phyloP scores from a whole-genome alignment of 2,113 vertebrate genomes.

The Phaethon lepturus region DNA sequence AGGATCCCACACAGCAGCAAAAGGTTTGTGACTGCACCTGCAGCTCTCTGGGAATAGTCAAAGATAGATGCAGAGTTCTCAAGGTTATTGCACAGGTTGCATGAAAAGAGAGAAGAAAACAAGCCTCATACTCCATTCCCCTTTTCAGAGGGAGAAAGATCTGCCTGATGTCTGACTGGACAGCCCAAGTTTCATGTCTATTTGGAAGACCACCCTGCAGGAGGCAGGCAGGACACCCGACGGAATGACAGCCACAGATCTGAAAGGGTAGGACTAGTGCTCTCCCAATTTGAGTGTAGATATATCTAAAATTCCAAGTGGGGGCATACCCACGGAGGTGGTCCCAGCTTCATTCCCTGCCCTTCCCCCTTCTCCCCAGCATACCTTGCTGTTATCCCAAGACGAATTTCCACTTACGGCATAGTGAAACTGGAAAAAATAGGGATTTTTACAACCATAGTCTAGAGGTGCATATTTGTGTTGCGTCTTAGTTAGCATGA shows the following conservation, averaged over 20 bases:
- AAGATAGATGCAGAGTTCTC: not conserved
- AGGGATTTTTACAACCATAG: not conserved
- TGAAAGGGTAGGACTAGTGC: not conserved
- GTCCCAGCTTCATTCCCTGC: not conserved
- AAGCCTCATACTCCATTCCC: not conserved
- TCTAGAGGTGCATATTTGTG: not conserved
- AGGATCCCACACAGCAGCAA: not conserved
- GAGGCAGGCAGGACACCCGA: not conserved
- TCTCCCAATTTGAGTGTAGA: fast-evolving
- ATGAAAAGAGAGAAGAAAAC: not conserved
- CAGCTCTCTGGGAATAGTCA: not conserved
- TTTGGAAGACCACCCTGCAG: not conserved
- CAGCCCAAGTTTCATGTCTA: not conserved
- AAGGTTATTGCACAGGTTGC: not conserved
- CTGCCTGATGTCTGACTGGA: not conserved
- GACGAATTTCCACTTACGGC: not conserved
- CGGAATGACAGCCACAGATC: not conserved
- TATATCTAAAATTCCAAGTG: not conserved
- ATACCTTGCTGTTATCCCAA: not conserved
- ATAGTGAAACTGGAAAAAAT: not conserved
- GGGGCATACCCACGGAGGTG: not conserved
- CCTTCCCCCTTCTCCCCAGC: not conserved
- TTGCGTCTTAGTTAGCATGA: not conserved
- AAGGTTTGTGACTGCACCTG: not conserved
- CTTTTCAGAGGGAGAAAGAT: not conserved